A percentile compares a stretch with the other conserved stretches of the same genome.
These are phyloP conservation scores for Amphibalanus amphitrite DNA, from an alignment of 1,140 invertebrate genomes.

Conservation along the genomic window DNA sequence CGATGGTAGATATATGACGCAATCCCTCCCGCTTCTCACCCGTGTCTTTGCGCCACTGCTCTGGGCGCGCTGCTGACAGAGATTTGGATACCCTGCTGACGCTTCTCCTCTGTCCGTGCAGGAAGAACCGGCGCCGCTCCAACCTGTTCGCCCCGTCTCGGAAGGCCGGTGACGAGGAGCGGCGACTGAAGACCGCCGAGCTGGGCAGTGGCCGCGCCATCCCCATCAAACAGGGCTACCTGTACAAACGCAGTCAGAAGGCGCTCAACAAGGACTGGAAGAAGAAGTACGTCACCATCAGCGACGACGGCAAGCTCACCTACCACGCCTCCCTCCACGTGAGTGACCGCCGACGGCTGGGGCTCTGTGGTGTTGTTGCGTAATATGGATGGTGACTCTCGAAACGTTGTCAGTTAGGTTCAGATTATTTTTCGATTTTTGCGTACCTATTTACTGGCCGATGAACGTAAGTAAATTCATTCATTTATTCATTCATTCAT, in stretches of 20 bases:
- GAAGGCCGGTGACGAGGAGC: conserved; percentile 61
- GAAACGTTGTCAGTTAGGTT: too few species aligned
- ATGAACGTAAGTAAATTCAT: background rate
- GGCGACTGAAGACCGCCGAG: conserved; percentile 41
- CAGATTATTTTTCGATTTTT: too few species aligned
- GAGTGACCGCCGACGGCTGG: conserved; percentile 25
- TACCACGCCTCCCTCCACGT: conserved; percentile 91
- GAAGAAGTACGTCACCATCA: conserved; percentile 95
- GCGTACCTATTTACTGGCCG: too few species aligned
- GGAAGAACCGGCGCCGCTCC: conserved; percentile 78
- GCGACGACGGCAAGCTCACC: conserved; percentile 80
- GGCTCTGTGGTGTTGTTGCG: too few species aligned
- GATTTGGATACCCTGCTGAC: too few species aligned
- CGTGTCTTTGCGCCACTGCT: too few species aligned
- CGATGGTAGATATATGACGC: too few species aligned
- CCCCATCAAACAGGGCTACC: conserved; percentile 88
- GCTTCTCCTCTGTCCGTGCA: conserved; percentile 18
- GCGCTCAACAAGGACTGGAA: conserved; percentile 93
- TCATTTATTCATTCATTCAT: too few species aligned
- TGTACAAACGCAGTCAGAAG: conserved; percentile 92
- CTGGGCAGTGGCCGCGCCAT: conserved; percentile 87
- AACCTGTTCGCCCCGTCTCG: conserved; percentile 88
- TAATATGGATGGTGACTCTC: too few species aligned
- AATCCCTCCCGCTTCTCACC: too few species aligned
- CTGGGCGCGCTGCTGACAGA: too few species aligned